phyloP scores from a whole-genome alignment of 2,113 vertebrate species.

The Pelecanus crispus region DNA sequence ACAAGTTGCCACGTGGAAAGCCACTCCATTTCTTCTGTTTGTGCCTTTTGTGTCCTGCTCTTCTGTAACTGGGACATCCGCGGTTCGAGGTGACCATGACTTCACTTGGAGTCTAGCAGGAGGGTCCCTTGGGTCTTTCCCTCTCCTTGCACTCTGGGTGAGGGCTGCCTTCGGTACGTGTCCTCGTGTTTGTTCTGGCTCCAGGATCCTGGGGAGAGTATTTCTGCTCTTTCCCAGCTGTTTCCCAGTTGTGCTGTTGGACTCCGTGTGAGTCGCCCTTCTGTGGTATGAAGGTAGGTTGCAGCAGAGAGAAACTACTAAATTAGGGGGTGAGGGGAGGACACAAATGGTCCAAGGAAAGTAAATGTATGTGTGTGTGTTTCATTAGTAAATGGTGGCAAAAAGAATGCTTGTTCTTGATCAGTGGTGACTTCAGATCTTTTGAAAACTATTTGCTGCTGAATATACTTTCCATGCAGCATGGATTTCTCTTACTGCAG shows the following conservation, averaged over 20 bases:
- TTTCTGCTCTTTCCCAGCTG: background rate
- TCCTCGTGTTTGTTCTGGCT: background rate
- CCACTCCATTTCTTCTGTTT: background rate
- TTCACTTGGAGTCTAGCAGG: background rate
- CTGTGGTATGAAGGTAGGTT: background rate
- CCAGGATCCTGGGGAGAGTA: background rate
- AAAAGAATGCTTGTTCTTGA: background rate
- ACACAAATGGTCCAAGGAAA: background rate
- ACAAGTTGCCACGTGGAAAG: background rate
- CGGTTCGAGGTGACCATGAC: background rate
- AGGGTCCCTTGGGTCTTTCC: background rate
- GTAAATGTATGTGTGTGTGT: background rate
- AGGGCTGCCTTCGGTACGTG: background rate
- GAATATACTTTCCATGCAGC: background rate
- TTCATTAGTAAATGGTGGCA: background rate
- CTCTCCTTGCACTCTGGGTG: background rate
- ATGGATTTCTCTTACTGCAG: background rate
- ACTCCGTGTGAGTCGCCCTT: fast-evolving
- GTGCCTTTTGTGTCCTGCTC: background rate
- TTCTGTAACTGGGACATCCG: background rate
- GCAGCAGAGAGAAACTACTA: background rate
- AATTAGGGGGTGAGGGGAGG: background rate
- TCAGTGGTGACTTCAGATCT: background rate
- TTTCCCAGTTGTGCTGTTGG: background rate
- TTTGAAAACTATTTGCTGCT: background rate